Conservation (phyloP, 2,888 invertebrate genomes). For the Tribolium freemani region DNA sequence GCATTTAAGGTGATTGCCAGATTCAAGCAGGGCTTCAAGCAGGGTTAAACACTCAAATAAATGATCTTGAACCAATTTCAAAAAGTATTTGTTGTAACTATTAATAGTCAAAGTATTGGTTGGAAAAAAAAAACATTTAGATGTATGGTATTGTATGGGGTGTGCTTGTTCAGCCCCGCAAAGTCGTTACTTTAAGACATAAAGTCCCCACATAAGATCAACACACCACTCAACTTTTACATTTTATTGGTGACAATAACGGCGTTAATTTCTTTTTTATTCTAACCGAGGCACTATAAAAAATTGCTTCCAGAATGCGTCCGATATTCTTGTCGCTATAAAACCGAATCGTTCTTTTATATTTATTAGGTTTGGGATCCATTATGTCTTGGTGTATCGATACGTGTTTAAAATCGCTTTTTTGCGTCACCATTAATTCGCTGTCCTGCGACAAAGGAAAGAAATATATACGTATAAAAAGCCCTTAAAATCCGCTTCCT, state of each 20-base stretch:
- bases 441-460: conserved; percentile 49
- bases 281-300: conserved; percentile 53
- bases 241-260: conserved; percentile 59
- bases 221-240: conserved; percentile 55
- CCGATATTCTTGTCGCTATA: conserved; percentile 47
- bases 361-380: conserved; percentile 37
- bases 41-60: too few species aligned
- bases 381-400: conserved; percentile 38
- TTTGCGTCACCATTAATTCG: conserved; percentile 36
- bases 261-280: conserved; percentile 53
- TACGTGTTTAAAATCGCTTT: conserved; percentile 32
- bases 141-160: neutral
- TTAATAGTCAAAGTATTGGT: too few species aligned
- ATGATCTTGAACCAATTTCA: too few species aligned
- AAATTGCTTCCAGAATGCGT: conserved; percentile 48
- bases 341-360: conserved; percentile 43
- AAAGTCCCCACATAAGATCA: conserved; percentile 55
- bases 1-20: conserved; percentile 13
- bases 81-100: too few species aligned
- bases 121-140: too few species aligned
- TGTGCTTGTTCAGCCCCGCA: conserved; percentile 28
- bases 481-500: conserved; percentile 59
- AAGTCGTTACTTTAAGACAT: conserved; percentile 40
- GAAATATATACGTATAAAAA: conserved; percentile 55
- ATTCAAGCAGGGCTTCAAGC: conserved; percentile 7